These are phyloP conservation scores for Xestia rhomboidea DNA, from an alignment of 2,888 invertebrate genomes.

Conservation along the genomic window DNA sequence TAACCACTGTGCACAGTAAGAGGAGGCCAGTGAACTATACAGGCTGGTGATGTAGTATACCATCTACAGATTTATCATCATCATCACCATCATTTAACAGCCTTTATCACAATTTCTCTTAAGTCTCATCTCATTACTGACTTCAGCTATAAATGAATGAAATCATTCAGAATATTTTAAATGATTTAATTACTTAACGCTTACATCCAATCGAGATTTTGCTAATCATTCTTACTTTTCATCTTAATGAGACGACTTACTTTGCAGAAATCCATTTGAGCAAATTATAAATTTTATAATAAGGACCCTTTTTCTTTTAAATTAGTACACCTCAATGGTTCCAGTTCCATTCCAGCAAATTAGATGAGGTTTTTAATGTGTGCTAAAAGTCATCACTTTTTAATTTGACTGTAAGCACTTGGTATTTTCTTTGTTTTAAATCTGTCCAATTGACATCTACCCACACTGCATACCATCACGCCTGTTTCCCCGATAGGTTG, in stretches of 20 bases:
- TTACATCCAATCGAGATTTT: neutral
- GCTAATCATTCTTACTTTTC: constrained; percentile 17
- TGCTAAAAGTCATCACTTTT: constrained; percentile 1
- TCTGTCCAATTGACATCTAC: no score
- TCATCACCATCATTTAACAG: neutral
- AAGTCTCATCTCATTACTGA: neutral
- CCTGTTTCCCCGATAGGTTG: no score
- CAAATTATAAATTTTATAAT: constrained; percentile 27
- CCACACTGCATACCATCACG: no score
- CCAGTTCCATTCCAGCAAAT: constrained; percentile 27
- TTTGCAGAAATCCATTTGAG: constrained; percentile 30
- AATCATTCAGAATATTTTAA: neutral
- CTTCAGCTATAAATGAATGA: neutral
- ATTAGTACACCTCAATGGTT: constrained; percentile 37
- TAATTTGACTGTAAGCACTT: neutral
- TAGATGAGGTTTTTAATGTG: neutral
- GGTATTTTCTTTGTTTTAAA: no score
- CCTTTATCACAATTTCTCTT: neutral
- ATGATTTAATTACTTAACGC: neutral
- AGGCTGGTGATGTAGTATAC: neutral
- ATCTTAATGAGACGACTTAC: constrained; percentile 45
- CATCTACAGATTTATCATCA: neutral
- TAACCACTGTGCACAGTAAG: neutral
- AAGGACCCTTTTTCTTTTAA: constrained; percentile 18
- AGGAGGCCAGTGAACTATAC: neutral